Evolutionary conservation across 2,888 invertebrate genomes (phyloP).

Genomic region (Automeris io): DNA sequence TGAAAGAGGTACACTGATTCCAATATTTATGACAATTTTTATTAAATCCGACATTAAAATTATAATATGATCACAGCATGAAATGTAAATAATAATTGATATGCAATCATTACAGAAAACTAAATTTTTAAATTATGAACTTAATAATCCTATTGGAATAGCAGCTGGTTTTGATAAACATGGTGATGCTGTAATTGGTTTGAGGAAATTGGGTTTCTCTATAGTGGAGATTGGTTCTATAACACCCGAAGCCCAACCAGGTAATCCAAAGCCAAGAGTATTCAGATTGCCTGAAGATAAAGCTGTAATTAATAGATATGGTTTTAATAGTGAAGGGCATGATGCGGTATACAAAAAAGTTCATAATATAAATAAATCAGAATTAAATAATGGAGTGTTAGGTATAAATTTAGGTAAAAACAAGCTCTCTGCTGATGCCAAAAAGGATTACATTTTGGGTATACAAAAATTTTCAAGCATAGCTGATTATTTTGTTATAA

Average conservation of each 20-base stretch:
- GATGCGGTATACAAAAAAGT: slow-evolving; percentile 83
- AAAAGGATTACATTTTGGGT: slow-evolving; percentile 90
- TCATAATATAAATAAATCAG: slow-evolving; percentile 65
- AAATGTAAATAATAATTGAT: too few species aligned
- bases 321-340: slow-evolving; percentile 97
- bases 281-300: slow-evolving; percentile 90
- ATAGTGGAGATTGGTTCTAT: slow-evolving; percentile 98
- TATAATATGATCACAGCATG: too few species aligned
- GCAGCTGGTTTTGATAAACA: slow-evolving; percentile 99
- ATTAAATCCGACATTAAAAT: too few species aligned
- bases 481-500: slow-evolving; percentile 97
- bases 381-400: slow-evolving; percentile 79
- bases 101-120: slow-evolving; percentile 75
- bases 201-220: slow-evolving; percentile 92
- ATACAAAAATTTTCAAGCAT: slow-evolving; percentile 87
- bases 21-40: too few species aligned
- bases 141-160: slow-evolving; percentile 96
- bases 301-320: slow-evolving; percentile 93
- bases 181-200: slow-evolving; percentile 90
- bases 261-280: slow-evolving; percentile 95
- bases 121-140: slow-evolving; percentile 81
- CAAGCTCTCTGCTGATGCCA: slow-evolving; percentile 85
- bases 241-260: slow-evolving; percentile 94
- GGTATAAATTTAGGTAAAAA: slow-evolving; percentile 99
- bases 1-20: too few species aligned